phyloP scores from a whole-genome alignment of 2,113 vertebrate species.

The Osmerus eperlanus region DNA sequence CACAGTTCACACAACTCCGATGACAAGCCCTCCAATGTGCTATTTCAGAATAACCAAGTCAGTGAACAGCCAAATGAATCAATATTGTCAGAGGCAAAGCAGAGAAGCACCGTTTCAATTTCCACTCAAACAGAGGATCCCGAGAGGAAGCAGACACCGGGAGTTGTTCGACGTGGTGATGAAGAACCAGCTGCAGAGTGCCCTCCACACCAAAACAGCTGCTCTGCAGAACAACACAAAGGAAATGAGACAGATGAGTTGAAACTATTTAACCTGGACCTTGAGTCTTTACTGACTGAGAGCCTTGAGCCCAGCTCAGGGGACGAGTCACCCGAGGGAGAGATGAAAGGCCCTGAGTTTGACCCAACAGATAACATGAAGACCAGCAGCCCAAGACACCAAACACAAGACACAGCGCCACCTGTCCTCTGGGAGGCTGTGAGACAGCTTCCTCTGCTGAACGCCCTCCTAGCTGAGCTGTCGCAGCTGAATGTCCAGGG shows the following conservation, averaged over 20 bases:
- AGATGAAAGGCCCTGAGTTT: neutral
- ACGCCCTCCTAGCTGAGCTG: conserved; percentile 82
- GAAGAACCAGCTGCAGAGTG: conserved; percentile 48
- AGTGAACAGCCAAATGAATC: conserved; percentile 2
- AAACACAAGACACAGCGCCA: conserved; percentile 1
- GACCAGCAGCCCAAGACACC: neutral
- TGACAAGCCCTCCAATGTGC: conserved; percentile 2
- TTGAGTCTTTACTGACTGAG: conserved; percentile 35
- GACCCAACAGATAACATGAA: neutral
- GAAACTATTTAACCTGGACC: conserved; percentile 20
- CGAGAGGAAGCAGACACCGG: conserved; percentile 8
- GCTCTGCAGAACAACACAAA: conserved; percentile 24
- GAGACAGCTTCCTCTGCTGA: conserved; percentile 80
- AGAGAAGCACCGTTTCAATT: neutral
- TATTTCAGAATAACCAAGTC: conserved; percentile 20
- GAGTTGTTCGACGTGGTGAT: conserved; percentile 9
- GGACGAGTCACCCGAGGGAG: conserved; percentile 24
- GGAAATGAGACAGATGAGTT: conserved; percentile 23
- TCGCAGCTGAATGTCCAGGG: conserved; percentile 68
- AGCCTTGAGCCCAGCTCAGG: conserved; percentile 32
- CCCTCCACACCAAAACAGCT: conserved; percentile 67
- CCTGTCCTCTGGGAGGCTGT: conserved; percentile 48
- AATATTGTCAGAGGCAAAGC: conserved; percentile 19
- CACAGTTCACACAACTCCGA: neutral
- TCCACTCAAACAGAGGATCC: conserved; percentile 27